Evolutionary conservation across 2,797 vertebrate genomes (phyloP).

Genomic region (Cossypha niveicapilla): DNA sequence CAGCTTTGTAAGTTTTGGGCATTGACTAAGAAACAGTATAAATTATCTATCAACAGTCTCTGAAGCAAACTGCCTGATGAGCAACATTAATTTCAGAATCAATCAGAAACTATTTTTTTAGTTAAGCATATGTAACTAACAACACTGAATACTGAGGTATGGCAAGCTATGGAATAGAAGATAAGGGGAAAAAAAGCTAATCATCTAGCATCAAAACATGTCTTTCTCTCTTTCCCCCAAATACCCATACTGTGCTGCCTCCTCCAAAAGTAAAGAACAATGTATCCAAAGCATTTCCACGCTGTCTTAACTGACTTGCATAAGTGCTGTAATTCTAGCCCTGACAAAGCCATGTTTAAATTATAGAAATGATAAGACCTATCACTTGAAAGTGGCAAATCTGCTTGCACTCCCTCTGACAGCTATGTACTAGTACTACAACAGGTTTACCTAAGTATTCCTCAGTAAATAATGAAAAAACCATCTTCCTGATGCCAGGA

Average conservation of each 20-base stretch:
- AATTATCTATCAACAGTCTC: background rate
- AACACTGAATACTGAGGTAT: background rate
- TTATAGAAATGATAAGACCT: background rate
- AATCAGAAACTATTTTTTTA: background rate
- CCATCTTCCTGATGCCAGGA: background rate
- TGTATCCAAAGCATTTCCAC: background rate
- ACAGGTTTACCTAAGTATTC: background rate
- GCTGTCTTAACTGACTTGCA: background rate
- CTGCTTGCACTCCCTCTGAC: background rate
- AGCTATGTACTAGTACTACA: background rate
- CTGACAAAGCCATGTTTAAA: background rate
- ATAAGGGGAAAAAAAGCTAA: background rate
- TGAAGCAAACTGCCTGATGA: background rate
- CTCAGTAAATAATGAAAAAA: background rate
- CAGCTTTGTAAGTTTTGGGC: background rate
- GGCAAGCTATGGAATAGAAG: background rate
- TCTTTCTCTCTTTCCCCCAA: background rate
- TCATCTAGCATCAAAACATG: background rate
- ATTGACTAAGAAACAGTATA: background rate
- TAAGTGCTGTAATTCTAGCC: background rate
- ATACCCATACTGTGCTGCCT: background rate
- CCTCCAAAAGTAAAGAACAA: background rate
- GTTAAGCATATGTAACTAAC: background rate
- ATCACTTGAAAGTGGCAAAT: background rate
- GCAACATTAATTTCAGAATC: background rate